phyloP scores from a whole-genome alignment of 2,113 vertebrate genomes.

The Calidris pygmaea region DNA sequence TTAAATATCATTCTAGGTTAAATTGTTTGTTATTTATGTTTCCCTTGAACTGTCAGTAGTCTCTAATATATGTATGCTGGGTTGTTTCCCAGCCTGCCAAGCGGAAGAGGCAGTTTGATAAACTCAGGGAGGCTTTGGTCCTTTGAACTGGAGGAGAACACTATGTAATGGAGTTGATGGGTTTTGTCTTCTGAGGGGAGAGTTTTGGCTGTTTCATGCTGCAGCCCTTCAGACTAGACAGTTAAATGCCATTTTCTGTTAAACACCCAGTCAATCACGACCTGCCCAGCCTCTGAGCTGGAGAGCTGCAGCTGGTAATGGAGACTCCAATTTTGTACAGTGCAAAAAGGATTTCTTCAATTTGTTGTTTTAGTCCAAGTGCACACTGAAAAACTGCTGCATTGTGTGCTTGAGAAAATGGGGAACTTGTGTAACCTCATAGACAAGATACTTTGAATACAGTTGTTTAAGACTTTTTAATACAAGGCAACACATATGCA shows the following conservation, averaged over 20 bases:
- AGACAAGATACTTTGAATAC: not conserved
- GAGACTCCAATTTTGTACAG: not conserved
- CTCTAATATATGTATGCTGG: not conserved
- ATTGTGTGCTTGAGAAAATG: accelerated
- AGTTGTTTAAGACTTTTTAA: not conserved
- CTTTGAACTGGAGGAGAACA: not conserved
- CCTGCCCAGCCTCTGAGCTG: not conserved
- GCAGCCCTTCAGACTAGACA: not conserved
- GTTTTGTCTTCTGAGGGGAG: not conserved
- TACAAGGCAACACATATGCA: not conserved
- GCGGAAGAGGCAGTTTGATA: not conserved
- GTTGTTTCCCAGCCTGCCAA: not conserved
- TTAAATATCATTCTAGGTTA: not conserved
- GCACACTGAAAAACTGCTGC: not conserved
- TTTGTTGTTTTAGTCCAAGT: not conserved
- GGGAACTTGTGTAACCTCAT: not conserved
- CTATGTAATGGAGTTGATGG: not conserved
- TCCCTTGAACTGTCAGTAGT: not conserved
- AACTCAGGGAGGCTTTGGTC: not conserved
- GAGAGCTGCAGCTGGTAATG: not conserved
- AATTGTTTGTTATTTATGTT: not conserved
- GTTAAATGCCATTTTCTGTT: not conserved
- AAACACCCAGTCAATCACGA: not conserved
- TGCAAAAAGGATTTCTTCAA: not conserved
- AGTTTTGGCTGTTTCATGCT: not conserved